These are phyloP conservation scores for Venustoraphidia nigricollis DNA, from an alignment of 2,888 invertebrate genomes.

Conservation along the genomic window DNA sequence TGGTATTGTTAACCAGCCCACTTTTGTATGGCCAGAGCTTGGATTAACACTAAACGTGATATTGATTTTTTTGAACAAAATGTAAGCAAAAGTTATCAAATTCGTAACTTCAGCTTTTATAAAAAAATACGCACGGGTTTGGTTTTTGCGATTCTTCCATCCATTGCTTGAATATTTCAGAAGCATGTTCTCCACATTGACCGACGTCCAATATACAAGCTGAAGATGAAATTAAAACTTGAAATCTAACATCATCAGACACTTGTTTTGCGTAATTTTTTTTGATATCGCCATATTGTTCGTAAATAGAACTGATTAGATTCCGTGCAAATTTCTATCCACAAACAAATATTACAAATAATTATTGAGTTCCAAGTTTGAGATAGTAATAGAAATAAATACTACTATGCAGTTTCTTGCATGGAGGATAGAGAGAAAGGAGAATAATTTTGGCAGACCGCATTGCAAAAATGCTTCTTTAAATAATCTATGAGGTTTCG, in stretches of 20 bases:
- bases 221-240: conserved; percentile 37
- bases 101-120: background rate
- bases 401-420: too few species aligned
- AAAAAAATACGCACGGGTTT: conserved; percentile 26
- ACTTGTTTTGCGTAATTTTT: conserved; percentile 30
- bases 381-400: too few species aligned
- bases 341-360: background rate
- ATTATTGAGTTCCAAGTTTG: background rate
- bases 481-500: too few species aligned
- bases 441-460: too few species aligned
- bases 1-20: too few species aligned
- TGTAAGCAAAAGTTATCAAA: background rate
- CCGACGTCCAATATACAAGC: conserved; percentile 48
- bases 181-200: conserved; percentile 43
- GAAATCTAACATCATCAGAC: conserved; percentile 44
- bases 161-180: conserved; percentile 44
- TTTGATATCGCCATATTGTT: conserved; percentile 38
- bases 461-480: too few species aligned
- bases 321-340: conserved; percentile 46
- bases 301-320: conserved; percentile 46
- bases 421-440: too few species aligned
- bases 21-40: too few species aligned
- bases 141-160: conserved; percentile 37
- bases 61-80: conserved; percentile 1
- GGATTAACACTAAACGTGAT: too few species aligned